Conservation (phyloP, 2,797 vertebrate genomes). For the Sebastiscus albofasciatus region DNA sequence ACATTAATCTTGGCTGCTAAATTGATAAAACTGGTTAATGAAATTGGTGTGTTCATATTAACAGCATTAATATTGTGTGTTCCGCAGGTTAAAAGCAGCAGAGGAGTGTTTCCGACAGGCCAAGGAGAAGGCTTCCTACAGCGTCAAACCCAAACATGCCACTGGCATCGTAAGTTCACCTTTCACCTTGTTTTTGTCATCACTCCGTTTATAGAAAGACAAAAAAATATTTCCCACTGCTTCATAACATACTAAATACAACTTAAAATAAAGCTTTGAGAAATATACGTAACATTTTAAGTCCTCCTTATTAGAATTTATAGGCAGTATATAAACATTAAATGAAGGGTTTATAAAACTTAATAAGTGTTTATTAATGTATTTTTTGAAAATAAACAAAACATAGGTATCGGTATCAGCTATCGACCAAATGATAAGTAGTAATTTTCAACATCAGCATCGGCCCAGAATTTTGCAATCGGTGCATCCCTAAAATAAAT, state of each 20-base stretch:
- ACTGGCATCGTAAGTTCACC: constrained; percentile 91
- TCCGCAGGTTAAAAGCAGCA: constrained; percentile 90
- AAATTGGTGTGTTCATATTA: not conserved
- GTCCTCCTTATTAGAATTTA: not conserved
- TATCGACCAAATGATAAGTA: too few relatives aligned
- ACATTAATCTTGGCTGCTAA: not conserved
- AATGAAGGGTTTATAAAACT: not conserved
- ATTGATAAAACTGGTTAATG: not conserved
- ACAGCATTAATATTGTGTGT: not conserved
- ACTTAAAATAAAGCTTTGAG: not conserved
- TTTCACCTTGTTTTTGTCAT: not conserved
- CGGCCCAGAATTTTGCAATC: not conserved
- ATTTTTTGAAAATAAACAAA: not conserved
- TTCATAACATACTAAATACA: not conserved
- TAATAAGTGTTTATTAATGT: not conserved
- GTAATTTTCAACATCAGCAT: too few relatives aligned
- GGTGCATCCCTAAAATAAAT: not conserved
- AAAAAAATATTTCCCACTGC: not conserved
- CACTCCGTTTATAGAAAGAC: not conserved
- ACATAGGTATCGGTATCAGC: too few relatives aligned
- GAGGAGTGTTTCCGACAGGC: constrained; percentile 93
- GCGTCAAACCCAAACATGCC: constrained; percentile 94
- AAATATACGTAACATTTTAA: not conserved
- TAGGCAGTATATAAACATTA: not conserved
- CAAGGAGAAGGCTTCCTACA: constrained; percentile 93